Evolutionary conservation across 2,797 vertebrate genomes (phyloP).

Genomic region (Eupleurogrammus muticus): DNA sequence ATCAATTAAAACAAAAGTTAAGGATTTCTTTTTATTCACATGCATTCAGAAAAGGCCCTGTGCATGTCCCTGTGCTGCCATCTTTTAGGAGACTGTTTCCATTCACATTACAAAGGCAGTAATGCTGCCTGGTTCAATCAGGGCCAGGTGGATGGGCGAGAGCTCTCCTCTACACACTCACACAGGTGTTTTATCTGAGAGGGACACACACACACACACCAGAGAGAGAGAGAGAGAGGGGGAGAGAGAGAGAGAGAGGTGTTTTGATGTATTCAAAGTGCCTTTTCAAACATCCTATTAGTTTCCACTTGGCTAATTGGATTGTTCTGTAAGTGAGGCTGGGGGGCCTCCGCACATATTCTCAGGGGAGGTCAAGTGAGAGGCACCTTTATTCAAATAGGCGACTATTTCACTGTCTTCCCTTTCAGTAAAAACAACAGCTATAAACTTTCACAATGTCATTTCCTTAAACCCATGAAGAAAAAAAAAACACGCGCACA

Average conservation of each 20-base stretch:
- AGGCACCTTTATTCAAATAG: conserved; percentile 2
- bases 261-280: conserved; percentile 14
- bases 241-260: not conserved
- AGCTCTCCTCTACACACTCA: not conserved
- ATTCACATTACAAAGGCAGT: not conserved
- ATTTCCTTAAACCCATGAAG: not conserved
- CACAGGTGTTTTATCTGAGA: conserved; percentile 48
- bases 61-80: not conserved
- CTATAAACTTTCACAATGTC: not conserved
- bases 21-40: not conserved
- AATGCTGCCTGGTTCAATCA: not conserved
- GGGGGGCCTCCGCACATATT: not conserved
- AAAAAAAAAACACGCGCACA: too few species aligned
- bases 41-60: not conserved
- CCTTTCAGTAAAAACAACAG: not conserved
- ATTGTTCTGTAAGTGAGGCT: conserved; percentile 22
- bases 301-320: conserved; percentile 12
- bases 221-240: not conserved
- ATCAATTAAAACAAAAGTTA: not conserved
- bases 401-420: not conserved
- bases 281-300: conserved; percentile 24
- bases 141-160: conserved; percentile 18
- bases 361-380: conserved; percentile 10
- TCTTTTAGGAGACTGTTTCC: not conserved
- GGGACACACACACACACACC: not conserved